Evolutionary conservation across 2,113 vertebrate species (phyloP).

Genomic region (Gopherus evgoodei): DNA sequence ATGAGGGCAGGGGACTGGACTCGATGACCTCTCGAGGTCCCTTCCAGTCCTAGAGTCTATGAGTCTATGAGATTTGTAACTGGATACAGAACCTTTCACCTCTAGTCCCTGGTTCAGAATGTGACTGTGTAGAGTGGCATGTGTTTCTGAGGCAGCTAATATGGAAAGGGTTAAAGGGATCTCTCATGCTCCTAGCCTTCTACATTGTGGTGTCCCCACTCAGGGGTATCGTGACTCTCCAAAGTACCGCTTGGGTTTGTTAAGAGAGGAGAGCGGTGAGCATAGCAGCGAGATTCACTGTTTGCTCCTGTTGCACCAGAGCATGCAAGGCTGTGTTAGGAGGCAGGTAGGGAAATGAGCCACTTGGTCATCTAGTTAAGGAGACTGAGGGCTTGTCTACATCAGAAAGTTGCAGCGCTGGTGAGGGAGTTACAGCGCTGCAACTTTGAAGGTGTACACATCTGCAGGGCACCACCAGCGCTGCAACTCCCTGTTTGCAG

Average conservation of each 20-base stretch:
- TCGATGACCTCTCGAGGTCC: no score
- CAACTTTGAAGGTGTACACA: no score
- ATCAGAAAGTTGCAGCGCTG: no score
- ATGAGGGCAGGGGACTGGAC: no score
- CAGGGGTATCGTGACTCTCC: accelerated
- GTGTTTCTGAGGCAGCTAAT: neutral
- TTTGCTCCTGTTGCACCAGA: neutral
- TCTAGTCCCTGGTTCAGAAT: neutral
- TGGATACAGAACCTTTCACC: neutral
- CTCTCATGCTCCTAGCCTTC: neutral
- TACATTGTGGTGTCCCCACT: neutral
- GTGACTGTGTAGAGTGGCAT: no score
- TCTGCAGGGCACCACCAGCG: no score
- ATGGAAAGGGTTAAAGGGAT: neutral
- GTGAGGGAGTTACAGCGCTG: no score
- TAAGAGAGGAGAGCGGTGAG: no score
- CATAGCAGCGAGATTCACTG: neutral
- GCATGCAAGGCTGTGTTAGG: neutral
- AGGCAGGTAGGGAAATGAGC: neutral
- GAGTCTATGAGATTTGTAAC: neutral
- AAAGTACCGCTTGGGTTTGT: neutral
- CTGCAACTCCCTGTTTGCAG: no score
- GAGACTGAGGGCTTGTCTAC: neutral
- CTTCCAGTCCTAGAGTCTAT: no score
- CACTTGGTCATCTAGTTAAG: accelerated